Percentiles rank a stretch among this genome's conserved stretches.
These are phyloP conservation scores for Rhinogobio ventralis DNA, from an alignment of 2,797 vertebrate genomes.

Conservation along the genomic window DNA sequence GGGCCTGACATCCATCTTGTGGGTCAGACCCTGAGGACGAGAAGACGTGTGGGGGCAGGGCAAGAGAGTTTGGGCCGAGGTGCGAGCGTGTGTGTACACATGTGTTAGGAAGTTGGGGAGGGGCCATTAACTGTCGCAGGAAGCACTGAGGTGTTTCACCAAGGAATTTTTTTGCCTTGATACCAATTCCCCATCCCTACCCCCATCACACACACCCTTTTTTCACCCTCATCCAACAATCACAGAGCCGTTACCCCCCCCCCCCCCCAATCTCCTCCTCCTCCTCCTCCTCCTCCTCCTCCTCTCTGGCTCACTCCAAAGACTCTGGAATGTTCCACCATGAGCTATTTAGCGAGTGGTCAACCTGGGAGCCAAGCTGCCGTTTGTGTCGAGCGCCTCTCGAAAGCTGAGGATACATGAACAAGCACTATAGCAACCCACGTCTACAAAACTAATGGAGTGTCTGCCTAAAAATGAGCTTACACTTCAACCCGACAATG, in stretches of 20 bases:
- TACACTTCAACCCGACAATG: not conserved
- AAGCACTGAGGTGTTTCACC: slow-evolving; percentile 81
- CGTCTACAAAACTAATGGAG: not conserved
- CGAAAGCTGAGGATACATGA: not conserved
- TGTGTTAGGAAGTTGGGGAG: slow-evolving; percentile 34
- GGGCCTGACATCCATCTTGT: slow-evolving; percentile 78
- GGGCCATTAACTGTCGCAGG: slow-evolving; percentile 71
- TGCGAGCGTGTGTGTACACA: slow-evolving; percentile 53
- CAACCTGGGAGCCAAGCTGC: slow-evolving; percentile 69
- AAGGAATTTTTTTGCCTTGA: slow-evolving; percentile 78
- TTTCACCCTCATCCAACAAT: slow-evolving; percentile 72
- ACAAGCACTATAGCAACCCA: not conserved
- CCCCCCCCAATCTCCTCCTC: not conserved
- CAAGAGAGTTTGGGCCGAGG: slow-evolving; percentile 60
- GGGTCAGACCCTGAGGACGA: slow-evolving; percentile 71
- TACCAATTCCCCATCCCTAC: slow-evolving; percentile 63
- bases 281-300: slow-evolving; percentile 58
- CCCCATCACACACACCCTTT: slow-evolving; percentile 65
- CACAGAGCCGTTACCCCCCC: slow-evolving; percentile 63
- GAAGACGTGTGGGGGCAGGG: slow-evolving; percentile 77
- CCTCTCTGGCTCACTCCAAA: slow-evolving; percentile 70
- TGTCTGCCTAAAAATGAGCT: not conserved
- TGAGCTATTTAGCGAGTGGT: slow-evolving; percentile 72
- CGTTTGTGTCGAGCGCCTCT: slow-evolving; percentile 1
- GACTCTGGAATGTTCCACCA: slow-evolving; percentile 81